Conservation (phyloP, 2,113 vertebrate genomes). For the Pseudorasbora parva region DNA sequence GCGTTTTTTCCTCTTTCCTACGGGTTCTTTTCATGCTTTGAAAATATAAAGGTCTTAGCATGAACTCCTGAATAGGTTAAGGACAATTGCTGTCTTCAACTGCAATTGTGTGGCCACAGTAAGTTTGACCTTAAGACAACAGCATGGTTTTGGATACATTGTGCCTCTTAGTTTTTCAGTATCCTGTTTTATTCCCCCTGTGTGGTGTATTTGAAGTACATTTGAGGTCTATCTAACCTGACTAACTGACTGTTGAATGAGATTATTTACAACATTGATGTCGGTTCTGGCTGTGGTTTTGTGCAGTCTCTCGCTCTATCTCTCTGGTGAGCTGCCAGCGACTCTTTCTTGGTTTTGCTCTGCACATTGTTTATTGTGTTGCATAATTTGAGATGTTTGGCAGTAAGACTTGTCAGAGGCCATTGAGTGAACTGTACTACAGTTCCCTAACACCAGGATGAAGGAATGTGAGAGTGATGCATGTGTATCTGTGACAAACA, state of each 20-base stretch:
- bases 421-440: conserved; percentile 31
- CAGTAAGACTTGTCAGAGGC: not conserved
- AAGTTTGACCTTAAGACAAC: not conserved
- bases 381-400: conserved; percentile 57
- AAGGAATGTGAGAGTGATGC: conserved; percentile 10
- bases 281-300: conserved; percentile 4
- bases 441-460: not conserved
- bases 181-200: not conserved
- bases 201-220: conserved; percentile 7
- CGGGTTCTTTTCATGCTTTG: not conserved
- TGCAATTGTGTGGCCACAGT: not conserved
- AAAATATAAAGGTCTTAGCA: not conserved
- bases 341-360: not conserved
- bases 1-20: not conserved
- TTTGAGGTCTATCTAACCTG: conserved; percentile 12
- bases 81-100: not conserved
- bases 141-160: not conserved
- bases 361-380: conserved; percentile 56
- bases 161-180: not conserved
- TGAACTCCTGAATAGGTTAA: not conserved
- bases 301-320: not conserved
- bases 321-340: conserved; percentile 14
- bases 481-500: not conserved
- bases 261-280: conserved; percentile 18
- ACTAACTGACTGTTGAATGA: conserved; percentile 1